phyloP scores from a whole-genome alignment of 2,797 vertebrate species.

The Rhinogobio ventralis region DNA sequence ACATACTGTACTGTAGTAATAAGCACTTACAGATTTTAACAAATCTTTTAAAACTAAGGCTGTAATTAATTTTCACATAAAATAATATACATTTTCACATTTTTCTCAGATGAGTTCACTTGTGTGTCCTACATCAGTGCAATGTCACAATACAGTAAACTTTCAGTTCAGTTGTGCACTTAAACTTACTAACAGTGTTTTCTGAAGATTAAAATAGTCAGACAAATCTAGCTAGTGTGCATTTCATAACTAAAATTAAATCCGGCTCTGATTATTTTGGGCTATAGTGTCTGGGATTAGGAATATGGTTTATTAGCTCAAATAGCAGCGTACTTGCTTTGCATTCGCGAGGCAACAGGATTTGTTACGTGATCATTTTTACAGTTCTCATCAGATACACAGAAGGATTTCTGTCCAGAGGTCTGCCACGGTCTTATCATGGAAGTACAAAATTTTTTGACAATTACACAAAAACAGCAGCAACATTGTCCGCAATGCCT shows the following conservation, averaged over 20 bases:
- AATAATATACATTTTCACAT: neutral
- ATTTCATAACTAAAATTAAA: neutral
- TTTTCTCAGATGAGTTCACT: neutral
- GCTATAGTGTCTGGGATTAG: slow-evolving; percentile 16
- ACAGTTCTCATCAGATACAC: slow-evolving; percentile 2
- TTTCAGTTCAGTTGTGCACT: neutral
- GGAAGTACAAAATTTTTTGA: neutral
- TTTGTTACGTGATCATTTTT: neutral
- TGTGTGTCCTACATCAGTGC: neutral
- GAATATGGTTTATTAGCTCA: slow-evolving; percentile 13
- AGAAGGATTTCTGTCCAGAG: neutral
- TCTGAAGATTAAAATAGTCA: neutral
- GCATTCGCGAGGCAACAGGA: neutral
- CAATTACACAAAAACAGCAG: slow-evolving; percentile 82
- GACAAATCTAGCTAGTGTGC: neutral
- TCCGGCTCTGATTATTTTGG: slow-evolving; percentile 12
- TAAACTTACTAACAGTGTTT: slow-evolving; percentile 2
- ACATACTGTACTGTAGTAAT: slow-evolving; percentile 1
- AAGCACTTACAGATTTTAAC: neutral
- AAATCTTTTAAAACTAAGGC: neutral
- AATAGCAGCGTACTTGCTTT: slow-evolving; percentile 11
- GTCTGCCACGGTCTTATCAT: neutral
- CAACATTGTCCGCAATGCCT: slow-evolving; percentile 90
- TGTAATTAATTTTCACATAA: neutral
- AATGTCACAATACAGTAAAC: slow-evolving; percentile 13